phyloP scores from a whole-genome alignment of 2,113 vertebrate genomes.

The Haplotaxodon microlepis region DNA sequence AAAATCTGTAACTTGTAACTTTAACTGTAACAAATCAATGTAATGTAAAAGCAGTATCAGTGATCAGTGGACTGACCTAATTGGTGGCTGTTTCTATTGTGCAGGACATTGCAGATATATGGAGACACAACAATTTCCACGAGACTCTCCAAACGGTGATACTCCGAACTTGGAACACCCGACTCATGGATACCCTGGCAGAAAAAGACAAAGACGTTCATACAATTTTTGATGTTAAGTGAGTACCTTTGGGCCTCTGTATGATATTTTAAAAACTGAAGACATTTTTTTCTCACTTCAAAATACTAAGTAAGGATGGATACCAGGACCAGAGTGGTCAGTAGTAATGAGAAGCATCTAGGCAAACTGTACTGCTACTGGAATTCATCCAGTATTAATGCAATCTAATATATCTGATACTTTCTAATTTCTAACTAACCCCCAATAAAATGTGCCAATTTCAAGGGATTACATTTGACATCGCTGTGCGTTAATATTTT shows the following conservation, averaged over 20 bases:
- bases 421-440: neutral
- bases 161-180: constrained; percentile 75
- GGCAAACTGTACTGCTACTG: neutral
- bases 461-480: neutral
- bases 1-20: neutral
- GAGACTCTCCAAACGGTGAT: constrained; percentile 81
- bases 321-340: neutral
- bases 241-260: neutral
- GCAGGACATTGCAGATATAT: constrained; percentile 74
- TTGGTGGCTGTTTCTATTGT: neutral
- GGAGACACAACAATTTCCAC: constrained; percentile 86
- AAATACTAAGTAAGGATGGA: neutral
- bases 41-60: neutral
- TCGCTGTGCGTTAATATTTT: neutral
- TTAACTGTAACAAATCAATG: neutral
- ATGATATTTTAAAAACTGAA: neutral
- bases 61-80: neutral
- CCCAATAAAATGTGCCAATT: neutral
- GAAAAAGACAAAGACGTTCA: neutral
- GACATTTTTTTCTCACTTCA: neutral
- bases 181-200: constrained; percentile 85
- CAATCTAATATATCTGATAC: neutral
- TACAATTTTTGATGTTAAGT: neutral
- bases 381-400: neutral
- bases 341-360: neutral